Evolutionary conservation across 2,113 vertebrate genomes (phyloP).

Genomic region (Bubo bubo): DNA sequence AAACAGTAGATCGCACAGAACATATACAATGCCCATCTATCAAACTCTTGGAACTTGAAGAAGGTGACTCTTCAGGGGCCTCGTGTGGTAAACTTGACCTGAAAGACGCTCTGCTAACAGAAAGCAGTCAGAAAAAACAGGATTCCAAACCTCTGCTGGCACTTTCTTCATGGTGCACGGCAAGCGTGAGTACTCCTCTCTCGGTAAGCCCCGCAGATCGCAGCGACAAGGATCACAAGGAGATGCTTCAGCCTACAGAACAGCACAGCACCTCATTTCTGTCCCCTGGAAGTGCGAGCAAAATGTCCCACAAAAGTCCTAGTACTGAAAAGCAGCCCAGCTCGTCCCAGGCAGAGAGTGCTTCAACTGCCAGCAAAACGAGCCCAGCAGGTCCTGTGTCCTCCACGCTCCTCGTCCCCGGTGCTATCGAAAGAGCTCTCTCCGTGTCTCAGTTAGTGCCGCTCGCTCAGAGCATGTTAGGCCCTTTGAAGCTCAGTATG

Average conservation of each 20-base stretch:
- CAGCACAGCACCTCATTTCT: background rate
- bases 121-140: conserved; percentile 22
- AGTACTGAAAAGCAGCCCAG: conserved; percentile 17
- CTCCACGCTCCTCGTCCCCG: background rate
- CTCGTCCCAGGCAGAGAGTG: background rate
- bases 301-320: background rate
- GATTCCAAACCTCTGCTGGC: conserved; percentile 43
- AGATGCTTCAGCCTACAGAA: background rate
- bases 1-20: background rate
- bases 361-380: conserved; percentile 63
- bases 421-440: conserved; percentile 59
- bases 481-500: conserved; percentile 76
- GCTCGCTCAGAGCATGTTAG: conserved; percentile 78
- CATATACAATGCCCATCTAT: background rate
- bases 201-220: accelerated
- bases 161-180: background rate
- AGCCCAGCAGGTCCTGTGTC: background rate
- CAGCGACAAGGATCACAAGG: background rate
- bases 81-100: background rate
- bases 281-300: background rate
- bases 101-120: conserved; percentile 38
- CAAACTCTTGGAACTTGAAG: conserved; percentile 29
- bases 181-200: background rate
- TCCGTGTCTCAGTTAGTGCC: conserved; percentile 69
- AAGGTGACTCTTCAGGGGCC: background rate